Base-by-base conservation (phyloP, 1,140 invertebrate species). In the Eubasilissa regina region DNA sequence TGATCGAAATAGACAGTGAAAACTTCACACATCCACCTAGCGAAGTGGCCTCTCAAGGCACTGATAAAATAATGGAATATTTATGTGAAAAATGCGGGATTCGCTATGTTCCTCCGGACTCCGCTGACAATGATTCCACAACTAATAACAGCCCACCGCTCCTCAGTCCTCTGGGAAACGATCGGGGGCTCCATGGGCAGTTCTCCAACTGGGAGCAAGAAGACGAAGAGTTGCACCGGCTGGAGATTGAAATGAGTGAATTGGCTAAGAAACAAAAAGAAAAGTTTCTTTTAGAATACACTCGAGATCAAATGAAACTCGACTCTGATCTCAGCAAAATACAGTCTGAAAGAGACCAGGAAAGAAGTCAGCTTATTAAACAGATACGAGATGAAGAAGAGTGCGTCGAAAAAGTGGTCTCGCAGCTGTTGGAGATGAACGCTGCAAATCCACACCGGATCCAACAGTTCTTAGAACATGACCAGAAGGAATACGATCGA, bases 51-150 rank as follows among this genome's bases (percentile, higher is more conserved):
- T 81, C 79, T 19, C 86, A 90, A 75, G 93, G 93, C 35, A 91
- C 92, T 47, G 88, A 89, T 85, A 89, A 90, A 74, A 92, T 95
- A 35, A 91, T 95, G 88, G 91, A 91, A 84, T 95, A 90, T 89
- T 87, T 95, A 77, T 90, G 89, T 85, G 75, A 86, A 64, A 86
- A 88, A 87, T 86, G 88, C 81, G 85, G 85, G 83, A 77, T 89
- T 77, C 85, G 86, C 9, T 89, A 89, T 83, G 73, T 70, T 48
- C 79, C 85, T 56, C 87, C 88, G 13, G 48, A 66, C 35, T 74
- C 80, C 13, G 47, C 13, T 11, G 84, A 85, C 6, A 66, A 80
- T 68, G 80, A 84, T 21, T 82, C 84, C 25, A 64, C 82, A 72
- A 82, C 48, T 82, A 84, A 80, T 79, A 55, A 56, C n/a, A 55